Evolutionary conservation across 2,797 vertebrate species (phyloP).

Genomic region (Chloroceryle inda): DNA sequence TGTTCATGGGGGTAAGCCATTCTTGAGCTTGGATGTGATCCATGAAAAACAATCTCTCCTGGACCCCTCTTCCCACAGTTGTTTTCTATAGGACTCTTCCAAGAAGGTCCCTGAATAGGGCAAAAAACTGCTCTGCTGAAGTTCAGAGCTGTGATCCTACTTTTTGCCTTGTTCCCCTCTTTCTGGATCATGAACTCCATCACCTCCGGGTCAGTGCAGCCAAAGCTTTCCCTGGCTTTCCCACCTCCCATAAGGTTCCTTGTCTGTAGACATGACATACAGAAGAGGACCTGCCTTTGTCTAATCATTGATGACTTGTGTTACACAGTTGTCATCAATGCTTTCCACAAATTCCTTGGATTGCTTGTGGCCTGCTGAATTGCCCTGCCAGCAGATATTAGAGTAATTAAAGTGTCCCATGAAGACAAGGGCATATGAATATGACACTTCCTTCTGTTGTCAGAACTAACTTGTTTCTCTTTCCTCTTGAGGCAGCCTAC

Average conservation of each 20-base stretch:
- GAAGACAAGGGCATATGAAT: neutral
- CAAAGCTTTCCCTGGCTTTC: neutral
- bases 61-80: neutral
- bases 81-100: neutral
- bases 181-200: neutral
- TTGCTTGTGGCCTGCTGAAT: neutral
- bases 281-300: neutral
- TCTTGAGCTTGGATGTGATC: neutral
- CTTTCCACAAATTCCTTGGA: neutral
- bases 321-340: neutral
- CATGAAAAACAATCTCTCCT: neutral
- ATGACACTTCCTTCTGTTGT: neutral
- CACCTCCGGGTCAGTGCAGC: neutral
- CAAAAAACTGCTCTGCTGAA: neutral
- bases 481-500: neutral
- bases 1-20: neutral
- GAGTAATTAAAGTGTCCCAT: neutral
- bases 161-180: neutral
- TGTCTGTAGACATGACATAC: neutral
- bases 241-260: neutral
- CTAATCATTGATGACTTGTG: neutral
- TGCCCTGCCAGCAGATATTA: neutral
- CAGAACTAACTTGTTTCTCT: neutral
- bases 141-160: neutral
- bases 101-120: neutral